A percentile compares a stretch with the other conserved stretches of the same genome.
Evolutionary conservation across 1,140 invertebrate genomes (phyloP).

Genomic region (Cyrtorhinus lividipennis): DNA sequence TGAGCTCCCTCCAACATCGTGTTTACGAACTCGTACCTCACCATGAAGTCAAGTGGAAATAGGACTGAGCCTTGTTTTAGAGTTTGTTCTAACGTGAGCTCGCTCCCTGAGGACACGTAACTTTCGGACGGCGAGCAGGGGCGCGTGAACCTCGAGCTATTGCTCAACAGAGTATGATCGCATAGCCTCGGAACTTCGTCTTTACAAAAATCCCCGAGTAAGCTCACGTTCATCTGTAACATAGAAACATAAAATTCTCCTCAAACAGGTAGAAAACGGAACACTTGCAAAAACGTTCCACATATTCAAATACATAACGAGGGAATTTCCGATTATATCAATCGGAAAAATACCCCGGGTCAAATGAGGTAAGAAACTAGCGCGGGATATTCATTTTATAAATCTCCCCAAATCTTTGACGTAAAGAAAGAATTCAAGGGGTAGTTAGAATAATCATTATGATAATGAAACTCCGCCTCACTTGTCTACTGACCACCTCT

Average conservation of each 20-base stretch:
- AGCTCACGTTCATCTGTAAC: slow-evolving; percentile 34
- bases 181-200: slow-evolving; percentile 56
- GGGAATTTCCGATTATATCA: too few relatives aligned
- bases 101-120: slow-evolving; percentile 54
- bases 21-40: slow-evolving; percentile 63
- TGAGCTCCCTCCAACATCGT: slow-evolving; percentile 38
- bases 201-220: slow-evolving; percentile 59
- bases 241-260: slow-evolving; percentile 1
- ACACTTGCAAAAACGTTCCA: too few relatives aligned
- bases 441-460: too few relatives aligned
- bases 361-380: too few relatives aligned
- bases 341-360: too few relatives aligned
- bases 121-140: slow-evolving; percentile 60
- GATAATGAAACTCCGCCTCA: too few relatives aligned
- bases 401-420: too few relatives aligned
- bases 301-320: too few relatives aligned
- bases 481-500: too few relatives aligned
- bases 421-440: too few relatives aligned
- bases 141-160: slow-evolving; percentile 52
- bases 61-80: slow-evolving; percentile 60
- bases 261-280: too few relatives aligned
- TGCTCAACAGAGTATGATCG: slow-evolving; percentile 56
- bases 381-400: too few relatives aligned
- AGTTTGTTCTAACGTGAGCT: slow-evolving; percentile 53
- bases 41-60: slow-evolving; percentile 57